phyloP scores from a whole-genome alignment of 2,797 vertebrate species.

The Anguilla megastoma region DNA sequence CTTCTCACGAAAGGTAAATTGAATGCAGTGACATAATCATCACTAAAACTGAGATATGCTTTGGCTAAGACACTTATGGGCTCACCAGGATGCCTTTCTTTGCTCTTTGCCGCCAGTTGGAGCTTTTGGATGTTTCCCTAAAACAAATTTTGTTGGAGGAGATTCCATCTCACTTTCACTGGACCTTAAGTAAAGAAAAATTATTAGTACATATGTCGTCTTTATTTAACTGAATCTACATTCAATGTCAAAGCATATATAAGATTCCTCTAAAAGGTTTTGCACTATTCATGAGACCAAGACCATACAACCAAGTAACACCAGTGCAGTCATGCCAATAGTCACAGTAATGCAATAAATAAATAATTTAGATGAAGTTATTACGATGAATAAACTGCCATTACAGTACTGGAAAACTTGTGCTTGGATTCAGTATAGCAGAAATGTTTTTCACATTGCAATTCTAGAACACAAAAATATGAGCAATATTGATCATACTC shows the following conservation, averaged over 20 bases:
- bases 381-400: constrained; percentile 19
- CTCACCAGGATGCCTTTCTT: constrained; percentile 36
- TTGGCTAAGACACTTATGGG: background rate
- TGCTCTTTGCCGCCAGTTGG: constrained; percentile 5
- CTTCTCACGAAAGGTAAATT: background rate
- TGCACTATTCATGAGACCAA: background rate
- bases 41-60: background rate
- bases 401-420: background rate
- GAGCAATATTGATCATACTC: constrained; percentile 46
- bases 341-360: constrained; percentile 4
- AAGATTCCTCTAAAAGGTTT: background rate
- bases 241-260: background rate
- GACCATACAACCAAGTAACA: background rate
- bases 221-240: background rate
- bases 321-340: background rate
- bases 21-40: background rate
- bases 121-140: constrained; percentile 35
- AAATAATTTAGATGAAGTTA: background rate
- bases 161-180: constrained; percentile 37
- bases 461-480: background rate
- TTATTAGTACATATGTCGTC: background rate
- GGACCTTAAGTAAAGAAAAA: constrained; percentile 26
- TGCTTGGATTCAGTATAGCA: constrained; percentile 36
- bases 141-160: constrained; percentile 41
- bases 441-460: constrained; percentile 26